Percentiles rank a stretch among this genome's conserved stretches.
These are phyloP conservation scores for Ectemnius continuus DNA, from an alignment of 2,888 invertebrate genomes.

Conservation along the genomic window DNA sequence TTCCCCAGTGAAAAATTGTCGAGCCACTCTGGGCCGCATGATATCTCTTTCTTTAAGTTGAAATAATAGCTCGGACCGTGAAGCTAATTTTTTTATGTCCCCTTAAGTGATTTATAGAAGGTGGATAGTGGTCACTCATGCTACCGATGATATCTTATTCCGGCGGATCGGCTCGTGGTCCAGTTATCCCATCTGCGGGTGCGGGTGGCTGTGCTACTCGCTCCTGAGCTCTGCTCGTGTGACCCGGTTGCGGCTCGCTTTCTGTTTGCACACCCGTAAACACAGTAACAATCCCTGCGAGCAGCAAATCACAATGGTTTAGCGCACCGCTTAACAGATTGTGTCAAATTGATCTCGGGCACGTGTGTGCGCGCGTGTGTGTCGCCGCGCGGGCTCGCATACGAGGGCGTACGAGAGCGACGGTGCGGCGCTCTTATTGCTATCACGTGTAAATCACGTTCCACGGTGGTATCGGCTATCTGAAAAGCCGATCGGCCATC, in stretches of 20 bases:
- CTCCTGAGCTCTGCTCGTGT: conserved; percentile 10
- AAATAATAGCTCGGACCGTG: too few relatives aligned
- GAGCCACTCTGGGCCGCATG: background rate
- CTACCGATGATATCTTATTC: conserved; percentile 4
- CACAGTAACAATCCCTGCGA: conserved; percentile 27
- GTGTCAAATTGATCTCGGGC: conserved; percentile 66
- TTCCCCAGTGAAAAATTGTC: background rate
- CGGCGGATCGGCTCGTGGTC: background rate
- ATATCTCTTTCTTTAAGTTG: background rate
- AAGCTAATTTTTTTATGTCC: conserved; percentile 7
- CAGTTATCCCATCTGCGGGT: conserved; percentile 1
- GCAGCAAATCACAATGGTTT: conserved; percentile 65
- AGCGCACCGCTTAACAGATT: conserved; percentile 62
- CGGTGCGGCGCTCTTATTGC: conserved; percentile 27
- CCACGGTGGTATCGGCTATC: conserved; percentile 58
- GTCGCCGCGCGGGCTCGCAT: conserved; percentile 6
- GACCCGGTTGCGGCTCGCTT: conserved; percentile 17
- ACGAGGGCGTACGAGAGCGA: conserved; percentile 17
- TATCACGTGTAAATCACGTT: conserved; percentile 57
- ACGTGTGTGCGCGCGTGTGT: background rate
- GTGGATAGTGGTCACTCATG: conserved; percentile 15
- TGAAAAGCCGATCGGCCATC: conserved; percentile 71
- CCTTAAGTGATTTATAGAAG: conserved; percentile 20
- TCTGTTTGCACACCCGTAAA: conserved; percentile 26
- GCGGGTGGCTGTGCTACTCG: background rate